Base-by-base conservation (phyloP, 2,113 vertebrate species). In the Gavialis gangeticus region DNA sequence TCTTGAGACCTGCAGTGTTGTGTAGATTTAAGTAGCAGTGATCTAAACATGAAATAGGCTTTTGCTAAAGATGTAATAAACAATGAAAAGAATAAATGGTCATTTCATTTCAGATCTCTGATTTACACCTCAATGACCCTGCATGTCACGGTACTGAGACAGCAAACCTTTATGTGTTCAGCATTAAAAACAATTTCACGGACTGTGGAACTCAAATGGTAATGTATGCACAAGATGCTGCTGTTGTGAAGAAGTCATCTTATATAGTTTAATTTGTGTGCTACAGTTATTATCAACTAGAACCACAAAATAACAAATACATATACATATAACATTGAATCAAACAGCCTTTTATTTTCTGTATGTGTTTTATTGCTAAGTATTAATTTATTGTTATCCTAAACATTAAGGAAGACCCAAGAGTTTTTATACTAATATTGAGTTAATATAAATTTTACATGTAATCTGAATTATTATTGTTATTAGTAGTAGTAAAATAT, bases 121-220 rank as follows among this genome's bases (percentile, higher is more conserved):
- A 98, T 98, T 97, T 98, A 92, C 96, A 99, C 92, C 86, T 98
- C 66, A 98, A 98, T 54, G 90, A 98, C 34, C 95, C 97, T 2
- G 94, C 97, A 56, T 98, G 96, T 59, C 96, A 95, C 1, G 97
- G 98, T 25, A 91, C 84, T 34, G 95, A 98, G 97, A 97, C 96
- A 4, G 97, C 87, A 76, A 96, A 97, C 14, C 78, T 97, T 87
- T 98, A 98, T 2, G 83, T 98, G 58, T 98, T 98, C 96, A 98
- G 92, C 92, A 98, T 98, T 60, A 98, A 97, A 96, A 98, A 82
- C 0, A 97, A 98, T 89, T 96, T 98, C 79, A 97, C 98, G 6
- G 97, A 98, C 89, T 97, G 97, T 15, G 92, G 97, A 75, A 98
- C 97, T 2, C 79, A 95, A 92, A 94, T 37, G 86, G 97, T 98